These are phyloP conservation scores for Sardina pilchardus DNA, from an alignment of 2,113 vertebrate species.

Conservation along the genomic window DNA sequence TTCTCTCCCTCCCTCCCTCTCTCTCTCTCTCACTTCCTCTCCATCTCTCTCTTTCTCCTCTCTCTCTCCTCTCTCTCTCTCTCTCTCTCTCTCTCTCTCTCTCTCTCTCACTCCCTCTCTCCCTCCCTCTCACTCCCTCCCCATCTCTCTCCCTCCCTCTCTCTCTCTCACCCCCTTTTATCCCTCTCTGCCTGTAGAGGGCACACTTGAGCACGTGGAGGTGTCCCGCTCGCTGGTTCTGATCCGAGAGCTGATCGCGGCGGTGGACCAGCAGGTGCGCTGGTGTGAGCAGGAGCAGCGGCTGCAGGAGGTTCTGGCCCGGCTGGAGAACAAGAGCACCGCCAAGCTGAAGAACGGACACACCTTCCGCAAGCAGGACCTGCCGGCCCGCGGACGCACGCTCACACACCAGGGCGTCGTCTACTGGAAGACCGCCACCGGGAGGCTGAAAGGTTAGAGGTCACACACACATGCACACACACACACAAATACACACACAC, in stretches of 20 bases:
- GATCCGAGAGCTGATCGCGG: slow-evolving; percentile 85
- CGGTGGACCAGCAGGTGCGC: slow-evolving; percentile 87
- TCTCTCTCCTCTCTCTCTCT: slow-evolving; percentile 1
- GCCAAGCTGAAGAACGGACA: slow-evolving; percentile 88
- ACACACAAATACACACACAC: not conserved
- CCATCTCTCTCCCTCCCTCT: not conserved
- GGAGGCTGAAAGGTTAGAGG: slow-evolving; percentile 88
- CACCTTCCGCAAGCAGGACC: slow-evolving; percentile 87
- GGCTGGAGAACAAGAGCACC: slow-evolving; percentile 88
- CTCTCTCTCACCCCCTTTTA: not conserved
- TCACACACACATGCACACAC: not conserved
- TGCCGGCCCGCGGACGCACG: slow-evolving; percentile 76
- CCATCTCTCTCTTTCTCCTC: too few species aligned
- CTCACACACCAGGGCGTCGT: slow-evolving; percentile 85
- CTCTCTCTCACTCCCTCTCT: not conserved
- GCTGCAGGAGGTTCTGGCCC: slow-evolving; percentile 83
- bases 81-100: not conserved
- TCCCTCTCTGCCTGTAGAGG: slow-evolving; percentile 67
- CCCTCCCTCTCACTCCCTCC: not conserved
- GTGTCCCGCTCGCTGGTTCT: slow-evolving; percentile 79
- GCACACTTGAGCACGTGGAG: slow-evolving; percentile 82
- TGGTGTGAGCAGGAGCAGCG: slow-evolving; percentile 87
- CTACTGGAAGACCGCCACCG: slow-evolving; percentile 94
- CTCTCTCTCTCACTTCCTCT: too few species aligned
- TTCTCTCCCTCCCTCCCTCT: too few species aligned